phyloP scores from a whole-genome alignment of 2,797 vertebrate genomes.

The Bradypus variegatus region DNA sequence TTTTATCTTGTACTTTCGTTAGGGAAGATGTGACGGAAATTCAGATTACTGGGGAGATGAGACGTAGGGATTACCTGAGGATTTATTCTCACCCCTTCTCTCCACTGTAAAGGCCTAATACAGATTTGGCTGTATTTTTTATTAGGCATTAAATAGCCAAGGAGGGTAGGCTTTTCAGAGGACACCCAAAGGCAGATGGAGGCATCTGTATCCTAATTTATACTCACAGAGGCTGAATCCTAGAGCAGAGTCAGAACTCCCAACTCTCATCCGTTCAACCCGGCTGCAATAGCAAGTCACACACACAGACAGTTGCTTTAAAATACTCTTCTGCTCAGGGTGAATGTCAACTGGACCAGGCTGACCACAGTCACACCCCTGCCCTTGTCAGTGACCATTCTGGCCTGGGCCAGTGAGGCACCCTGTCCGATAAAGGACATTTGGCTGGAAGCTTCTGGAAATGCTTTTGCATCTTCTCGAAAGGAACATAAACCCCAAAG shows the following conservation, averaged over 20 bases:
- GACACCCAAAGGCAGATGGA: accelerated
- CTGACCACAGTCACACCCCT: accelerated
- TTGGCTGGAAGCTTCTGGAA: not conserved
- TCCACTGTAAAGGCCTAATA: not conserved
- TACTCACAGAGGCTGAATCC: not conserved
- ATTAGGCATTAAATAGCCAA: not conserved
- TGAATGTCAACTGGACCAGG: accelerated
- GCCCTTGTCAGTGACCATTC: not conserved
- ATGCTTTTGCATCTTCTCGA: not conserved
- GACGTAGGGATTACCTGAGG: not conserved
- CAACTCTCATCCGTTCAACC: accelerated
- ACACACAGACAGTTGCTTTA: not conserved
- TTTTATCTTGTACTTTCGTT: not conserved
- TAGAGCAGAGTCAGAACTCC: not conserved
- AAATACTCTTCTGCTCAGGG: not conserved
- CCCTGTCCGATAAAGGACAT: not conserved
- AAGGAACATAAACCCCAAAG: not conserved
- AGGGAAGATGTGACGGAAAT: not conserved
- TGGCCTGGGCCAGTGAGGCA: not conserved
- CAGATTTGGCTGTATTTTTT: not conserved
- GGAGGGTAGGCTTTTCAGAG: not conserved
- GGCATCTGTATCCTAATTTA: not conserved
- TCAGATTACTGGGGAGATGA: not conserved
- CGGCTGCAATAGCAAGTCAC: not conserved
- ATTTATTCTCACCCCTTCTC: not conserved